Percentiles rank a stretch among this genome's conserved stretches.
Evolutionary conservation across 1,140 invertebrate species (phyloP).

Genomic region (Panagrolaimus sp.): DNA sequence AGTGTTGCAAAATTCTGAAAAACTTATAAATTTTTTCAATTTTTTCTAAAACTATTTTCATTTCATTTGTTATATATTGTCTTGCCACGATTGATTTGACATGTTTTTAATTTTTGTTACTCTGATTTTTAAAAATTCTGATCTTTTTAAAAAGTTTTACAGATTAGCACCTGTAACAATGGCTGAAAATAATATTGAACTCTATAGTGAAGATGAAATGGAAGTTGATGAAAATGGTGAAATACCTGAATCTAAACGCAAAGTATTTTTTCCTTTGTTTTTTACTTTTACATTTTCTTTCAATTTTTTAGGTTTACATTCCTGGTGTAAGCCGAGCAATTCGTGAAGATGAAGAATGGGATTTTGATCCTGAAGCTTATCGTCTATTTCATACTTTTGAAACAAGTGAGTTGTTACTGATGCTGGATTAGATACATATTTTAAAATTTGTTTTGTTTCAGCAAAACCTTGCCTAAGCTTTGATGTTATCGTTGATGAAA

Average conservation of each 20-base stretch:
- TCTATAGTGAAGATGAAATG: slow-evolving; percentile 24
- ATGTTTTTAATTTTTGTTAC: too few relatives aligned
- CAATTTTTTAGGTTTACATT: slow-evolving; percentile 41
- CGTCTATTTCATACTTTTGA: slow-evolving; percentile 48
- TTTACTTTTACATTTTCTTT: slow-evolving; percentile 6
- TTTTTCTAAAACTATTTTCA: too few relatives aligned
- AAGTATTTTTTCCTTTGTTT: slow-evolving; percentile 18
- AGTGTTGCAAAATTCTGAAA: too few relatives aligned
- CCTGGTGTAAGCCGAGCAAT: slow-evolving; percentile 42
- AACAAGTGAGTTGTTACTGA: slow-evolving; percentile 27
- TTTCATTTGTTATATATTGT: too few relatives aligned
- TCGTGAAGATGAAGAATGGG: slow-evolving; percentile 44
- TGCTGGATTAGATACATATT: not conserved
- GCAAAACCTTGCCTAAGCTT: slow-evolving; percentile 44
- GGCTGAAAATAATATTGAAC: not conserved
- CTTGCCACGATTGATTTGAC: too few relatives aligned
- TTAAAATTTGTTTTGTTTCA: slow-evolving; percentile 24
- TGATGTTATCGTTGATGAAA: slow-evolving; percentile 36
- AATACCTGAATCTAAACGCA: slow-evolving; percentile 13
- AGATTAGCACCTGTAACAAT: not conserved
- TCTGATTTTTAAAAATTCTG: too few relatives aligned
- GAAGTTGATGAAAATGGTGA: slow-evolving; percentile 23
- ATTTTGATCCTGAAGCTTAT: slow-evolving; percentile 48
- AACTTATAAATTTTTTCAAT: too few relatives aligned
- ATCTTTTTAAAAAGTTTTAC: too few relatives aligned